Percentiles rank a stretch among this genome's conserved stretches.
These are phyloP conservation scores for Euwallacea fornicatus DNA, from an alignment of 1,140 invertebrate species.

Conservation along the genomic window DNA sequence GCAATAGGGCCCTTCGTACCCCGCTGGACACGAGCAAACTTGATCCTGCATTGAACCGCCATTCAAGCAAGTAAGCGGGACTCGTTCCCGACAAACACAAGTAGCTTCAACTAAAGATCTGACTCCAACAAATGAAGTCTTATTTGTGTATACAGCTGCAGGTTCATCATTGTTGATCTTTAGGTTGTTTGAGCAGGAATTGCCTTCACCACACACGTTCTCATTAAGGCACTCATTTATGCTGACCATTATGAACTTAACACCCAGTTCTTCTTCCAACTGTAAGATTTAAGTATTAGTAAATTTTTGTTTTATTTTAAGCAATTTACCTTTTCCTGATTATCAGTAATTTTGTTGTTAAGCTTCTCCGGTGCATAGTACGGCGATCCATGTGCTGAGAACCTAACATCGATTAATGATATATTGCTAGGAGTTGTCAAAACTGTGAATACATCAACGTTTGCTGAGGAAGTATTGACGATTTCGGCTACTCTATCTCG, in stretches of 20 bases:
- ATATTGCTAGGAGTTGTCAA: constrained; percentile 66
- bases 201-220: constrained; percentile 63
- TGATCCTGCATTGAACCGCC: constrained; percentile 60
- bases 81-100: constrained; percentile 57
- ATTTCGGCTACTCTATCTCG: constrained; percentile 69
- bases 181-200: constrained; percentile 72
- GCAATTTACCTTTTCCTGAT: constrained; percentile 62
- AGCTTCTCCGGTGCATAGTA: constrained; percentile 85
- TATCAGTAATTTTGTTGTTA: constrained; percentile 66
- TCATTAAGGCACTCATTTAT: constrained; percentile 86
- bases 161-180: constrained; percentile 69
- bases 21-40: constrained; percentile 61
- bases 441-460: constrained; percentile 92
- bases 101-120: constrained; percentile 74
- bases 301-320: background rate
- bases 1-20: constrained; percentile 75
- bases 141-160: constrained; percentile 82
- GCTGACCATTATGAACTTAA: constrained; percentile 78
- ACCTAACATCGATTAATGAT: constrained; percentile 76
- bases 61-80: constrained; percentile 66
- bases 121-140: constrained; percentile 86
- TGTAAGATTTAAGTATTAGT: constrained; percentile 45
- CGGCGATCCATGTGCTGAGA: constrained; percentile 88
- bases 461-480: constrained; percentile 74
- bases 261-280: constrained; percentile 69